Evolutionary conservation across 2,113 vertebrate genomes (phyloP).

Genomic region (Oreochromis niloticus): DNA sequence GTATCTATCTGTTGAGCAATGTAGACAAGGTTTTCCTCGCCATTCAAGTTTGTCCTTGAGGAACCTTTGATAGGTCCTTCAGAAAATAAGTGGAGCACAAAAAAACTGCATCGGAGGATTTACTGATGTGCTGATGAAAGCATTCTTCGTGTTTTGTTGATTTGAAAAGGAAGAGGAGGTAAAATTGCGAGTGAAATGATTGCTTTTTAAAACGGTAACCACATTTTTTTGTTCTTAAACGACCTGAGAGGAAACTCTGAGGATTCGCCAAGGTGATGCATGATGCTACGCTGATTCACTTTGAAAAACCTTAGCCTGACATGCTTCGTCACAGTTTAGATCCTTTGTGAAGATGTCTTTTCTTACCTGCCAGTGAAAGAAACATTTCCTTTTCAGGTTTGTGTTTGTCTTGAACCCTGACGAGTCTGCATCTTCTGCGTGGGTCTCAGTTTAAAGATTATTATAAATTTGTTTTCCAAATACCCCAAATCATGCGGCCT

Average conservation of each 20-base stretch:
- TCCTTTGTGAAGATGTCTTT: not conserved
- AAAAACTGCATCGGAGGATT: not conserved
- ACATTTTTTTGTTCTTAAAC: not conserved
- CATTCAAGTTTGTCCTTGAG: slow-evolving; percentile 6
- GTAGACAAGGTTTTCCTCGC: not conserved
- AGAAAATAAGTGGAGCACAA: not conserved
- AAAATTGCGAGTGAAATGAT: not conserved
- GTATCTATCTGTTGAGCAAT: not conserved
- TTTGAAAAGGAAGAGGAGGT: not conserved
- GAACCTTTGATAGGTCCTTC: not conserved
- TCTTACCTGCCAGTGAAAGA: not conserved
- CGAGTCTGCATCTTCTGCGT: not conserved
- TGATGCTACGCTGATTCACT: not conserved
- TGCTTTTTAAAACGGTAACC: not conserved
- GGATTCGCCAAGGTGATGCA: not conserved
- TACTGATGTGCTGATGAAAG: not conserved
- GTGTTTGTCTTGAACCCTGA: not conserved
- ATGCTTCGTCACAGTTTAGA: not conserved
- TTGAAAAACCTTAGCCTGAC: not conserved
- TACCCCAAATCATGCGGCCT: not conserved
- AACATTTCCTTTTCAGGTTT: not conserved
- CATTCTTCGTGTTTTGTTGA: not conserved
- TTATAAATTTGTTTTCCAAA: not conserved
- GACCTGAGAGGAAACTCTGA: not conserved
- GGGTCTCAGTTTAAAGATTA: not conserved